A percentile compares a stretch with the other conserved stretches of the same genome.
Evolutionary conservation across 2,797 vertebrate genomes (phyloP).

Genomic region (Dromococcyx pavoninus): DNA sequence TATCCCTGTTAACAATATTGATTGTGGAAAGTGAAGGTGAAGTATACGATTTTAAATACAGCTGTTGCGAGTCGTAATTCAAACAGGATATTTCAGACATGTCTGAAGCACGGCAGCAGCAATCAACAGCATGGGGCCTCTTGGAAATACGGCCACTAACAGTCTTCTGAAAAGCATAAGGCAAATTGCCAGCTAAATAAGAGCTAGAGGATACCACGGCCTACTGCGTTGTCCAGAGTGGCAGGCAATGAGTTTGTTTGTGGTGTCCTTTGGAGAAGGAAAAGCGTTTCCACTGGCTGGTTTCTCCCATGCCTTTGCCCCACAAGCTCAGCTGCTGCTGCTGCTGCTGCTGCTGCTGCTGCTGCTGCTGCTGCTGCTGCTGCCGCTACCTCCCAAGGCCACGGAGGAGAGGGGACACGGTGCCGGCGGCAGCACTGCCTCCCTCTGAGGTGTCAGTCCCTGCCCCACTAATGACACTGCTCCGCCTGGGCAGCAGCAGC

Average conservation of each 20-base stretch:
- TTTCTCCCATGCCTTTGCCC: not conserved
- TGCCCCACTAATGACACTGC: not conserved
- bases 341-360: rapidly evolving
- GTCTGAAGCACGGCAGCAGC: not conserved
- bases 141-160: constrained; percentile 5
- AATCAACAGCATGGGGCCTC: not conserved
- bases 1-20: constrained; percentile 39
- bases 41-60: constrained; percentile 43
- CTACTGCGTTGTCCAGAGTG: not conserved
- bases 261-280: not conserved
- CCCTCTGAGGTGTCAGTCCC: not conserved
- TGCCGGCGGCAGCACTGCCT: not conserved
- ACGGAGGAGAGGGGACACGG: rapidly evolving
- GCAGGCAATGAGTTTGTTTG: not conserved
- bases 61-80: constrained; percentile 23
- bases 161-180: not conserved
- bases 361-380: not conserved
- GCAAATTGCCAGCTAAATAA: not conserved
- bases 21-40: constrained; percentile 35
- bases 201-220: not conserved
- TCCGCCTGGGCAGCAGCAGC: constrained; percentile 17
- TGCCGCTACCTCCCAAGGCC: not conserved
- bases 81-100: constrained; percentile 17
- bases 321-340: not conserved
- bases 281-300: not conserved